These are phyloP conservation scores for Bombus haemorrhoidalis DNA, from an alignment of 1,140 invertebrate species.

Conservation along the genomic window DNA sequence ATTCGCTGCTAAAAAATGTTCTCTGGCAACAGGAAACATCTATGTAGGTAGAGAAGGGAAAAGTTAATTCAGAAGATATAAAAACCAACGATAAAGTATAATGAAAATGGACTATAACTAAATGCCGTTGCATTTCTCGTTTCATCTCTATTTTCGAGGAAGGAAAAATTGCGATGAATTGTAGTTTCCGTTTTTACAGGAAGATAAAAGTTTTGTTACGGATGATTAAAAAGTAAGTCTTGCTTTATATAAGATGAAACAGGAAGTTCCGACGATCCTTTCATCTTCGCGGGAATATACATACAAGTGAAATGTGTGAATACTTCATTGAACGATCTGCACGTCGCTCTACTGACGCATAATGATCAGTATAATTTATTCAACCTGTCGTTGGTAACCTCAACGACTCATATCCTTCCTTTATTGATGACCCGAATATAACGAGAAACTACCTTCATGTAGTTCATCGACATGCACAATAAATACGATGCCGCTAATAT, in stretches of 20 bases:
- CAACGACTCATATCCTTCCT: conserved; percentile 67
- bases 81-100: too few species aligned
- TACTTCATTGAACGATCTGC: conserved; percentile 41
- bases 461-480: conserved; percentile 35
- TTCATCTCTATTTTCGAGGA: too few species aligned
- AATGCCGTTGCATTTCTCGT: too few species aligned
- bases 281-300: not conserved
- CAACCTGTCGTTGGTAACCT: conserved; percentile 61
- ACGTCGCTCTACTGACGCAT: conserved; percentile 39
- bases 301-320: not conserved
- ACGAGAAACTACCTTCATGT: conserved; percentile 10
- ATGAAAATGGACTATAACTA: too few species aligned
- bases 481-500: conserved; percentile 8
- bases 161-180: too few species aligned
- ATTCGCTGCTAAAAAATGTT: too few species aligned
- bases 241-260: not conserved
- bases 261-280: not conserved
- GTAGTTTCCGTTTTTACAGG: not conserved
- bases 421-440: conserved; percentile 63
- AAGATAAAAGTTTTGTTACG: not conserved
- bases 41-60: too few species aligned
- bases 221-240: not conserved
- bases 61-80: too few species aligned
- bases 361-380: conserved; percentile 66
- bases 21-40: too few species aligned